A percentile compares a stretch with the other conserved stretches of the same genome.
Conservation (phyloP, 1,140 invertebrate species). For the Drosophila melanica region DNA sequence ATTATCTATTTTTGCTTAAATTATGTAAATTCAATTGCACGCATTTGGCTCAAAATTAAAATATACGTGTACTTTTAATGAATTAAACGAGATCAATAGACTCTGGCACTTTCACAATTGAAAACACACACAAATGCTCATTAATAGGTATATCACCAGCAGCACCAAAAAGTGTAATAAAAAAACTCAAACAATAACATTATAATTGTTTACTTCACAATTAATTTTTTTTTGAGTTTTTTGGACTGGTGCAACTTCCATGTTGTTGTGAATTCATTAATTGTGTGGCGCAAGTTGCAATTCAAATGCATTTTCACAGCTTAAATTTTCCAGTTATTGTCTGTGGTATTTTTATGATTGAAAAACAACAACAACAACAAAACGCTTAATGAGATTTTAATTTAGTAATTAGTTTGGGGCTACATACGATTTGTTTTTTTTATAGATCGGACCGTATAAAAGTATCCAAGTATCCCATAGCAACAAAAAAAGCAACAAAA, state of each 20-base stretch:
- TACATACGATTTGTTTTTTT: constrained; percentile 51
- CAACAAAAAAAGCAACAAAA: constrained; percentile 40
- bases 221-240: constrained; percentile 8
- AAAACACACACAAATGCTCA: constrained; percentile 15
- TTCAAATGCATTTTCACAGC: constrained; percentile 64
- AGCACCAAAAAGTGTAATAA: constrained; percentile 13
- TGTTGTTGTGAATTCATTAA: constrained; percentile 25
- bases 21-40: background rate
- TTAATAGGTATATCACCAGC: constrained; percentile 10
- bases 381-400: constrained; percentile 70
- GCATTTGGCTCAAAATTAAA: constrained; percentile 7
- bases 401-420: constrained; percentile 66
- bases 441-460: constrained; percentile 30
- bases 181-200: constrained; percentile 17
- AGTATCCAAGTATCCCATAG: constrained; percentile 48
- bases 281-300: constrained; percentile 37
- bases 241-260: constrained; percentile 10
- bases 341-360: constrained; percentile 30
- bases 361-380: constrained; percentile 12
- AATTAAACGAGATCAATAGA: constrained; percentile 25
- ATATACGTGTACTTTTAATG: constrained; percentile 1
- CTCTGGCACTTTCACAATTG: constrained; percentile 32
- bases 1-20: background rate
- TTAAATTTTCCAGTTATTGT: constrained; percentile 39
- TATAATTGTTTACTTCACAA: constrained; percentile 37